Conservation (phyloP, 30 jellyfish, hydroid and myxozoan genomes). For the Sanderia malayensis region DNA sequence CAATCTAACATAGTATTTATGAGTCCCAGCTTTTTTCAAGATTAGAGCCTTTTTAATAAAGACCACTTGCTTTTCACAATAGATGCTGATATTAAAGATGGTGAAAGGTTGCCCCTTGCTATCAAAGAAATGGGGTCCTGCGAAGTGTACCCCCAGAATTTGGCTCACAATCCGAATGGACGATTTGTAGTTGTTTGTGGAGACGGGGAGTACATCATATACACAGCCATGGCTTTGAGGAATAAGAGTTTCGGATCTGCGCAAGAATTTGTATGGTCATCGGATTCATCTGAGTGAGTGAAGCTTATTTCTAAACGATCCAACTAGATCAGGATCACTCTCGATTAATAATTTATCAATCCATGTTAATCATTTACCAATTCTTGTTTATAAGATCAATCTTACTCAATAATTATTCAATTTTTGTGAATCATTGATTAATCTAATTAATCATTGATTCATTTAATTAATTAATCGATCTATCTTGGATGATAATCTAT, state of each 20-base stretch:
- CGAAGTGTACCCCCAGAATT: constrained; percentile 94
- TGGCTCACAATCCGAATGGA: constrained; percentile 97
- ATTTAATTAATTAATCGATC: background rate
- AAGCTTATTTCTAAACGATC: background rate
- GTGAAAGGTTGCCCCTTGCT: constrained; percentile 95
- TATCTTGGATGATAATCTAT: too few relatives aligned
- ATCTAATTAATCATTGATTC: background rate
- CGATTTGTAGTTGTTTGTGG: constrained; percentile 99
- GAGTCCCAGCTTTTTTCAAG: too few relatives aligned
- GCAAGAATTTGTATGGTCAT: constrained; percentile 98
- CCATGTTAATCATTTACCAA: too few relatives aligned
- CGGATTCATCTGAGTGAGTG: constrained; percentile 96
- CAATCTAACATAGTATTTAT: too few relatives aligned
- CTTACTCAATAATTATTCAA: too few relatives aligned
- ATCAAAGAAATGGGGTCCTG: constrained; percentile 98
- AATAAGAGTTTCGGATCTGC: constrained; percentile 96
- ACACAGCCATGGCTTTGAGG: constrained; percentile 99
- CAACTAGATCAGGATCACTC: too few relatives aligned
- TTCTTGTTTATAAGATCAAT: too few relatives aligned
- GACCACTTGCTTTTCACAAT: too few relatives aligned
- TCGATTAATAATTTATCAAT: too few relatives aligned
- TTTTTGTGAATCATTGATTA: too few relatives aligned
- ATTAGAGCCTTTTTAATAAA: too few relatives aligned
- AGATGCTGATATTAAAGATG: constrained; percentile 89
- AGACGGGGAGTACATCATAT: constrained; percentile 95